Evolutionary conservation across 2,888 invertebrate genomes (phyloP), one percentile per base, ranked within the genome.

Genomic region (Chorisops tibialis): DNA sequence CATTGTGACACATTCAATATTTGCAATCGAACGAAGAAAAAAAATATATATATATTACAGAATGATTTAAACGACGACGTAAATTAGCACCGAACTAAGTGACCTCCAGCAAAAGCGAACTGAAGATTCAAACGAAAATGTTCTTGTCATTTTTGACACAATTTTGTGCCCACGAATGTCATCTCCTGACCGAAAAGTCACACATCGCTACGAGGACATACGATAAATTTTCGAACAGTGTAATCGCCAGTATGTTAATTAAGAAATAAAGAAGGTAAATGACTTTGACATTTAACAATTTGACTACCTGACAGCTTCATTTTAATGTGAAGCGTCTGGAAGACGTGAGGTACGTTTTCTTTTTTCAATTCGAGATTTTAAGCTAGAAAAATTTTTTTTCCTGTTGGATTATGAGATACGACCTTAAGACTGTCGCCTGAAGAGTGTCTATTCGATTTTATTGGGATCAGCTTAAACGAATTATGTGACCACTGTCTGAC

Each of bases 301-400:
- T 60, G 64, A 64, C 64, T 64, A 60, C 62, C 60, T 64, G 64
- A 64, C 60, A 60, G 47, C 43, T 16, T 56, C 35, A 45, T 43
- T 16, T 43, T 39, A 56, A 56, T 45, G 22, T 30, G 45, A 56
- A 56, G 43, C 43, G 56, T 56, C 43, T 56, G 30, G 30, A 45
- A 56, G 43, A 56, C 56, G 24, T 56, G 56, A 56, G 43, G 45
- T 30, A 43, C 35, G 56, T 56, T 50, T 16, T 30, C 1, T 30
- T 30, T 30, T 30, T 30, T 30, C 2, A 30, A 7, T 30, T 24
- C 24, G 24, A 24, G 4, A 24, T 24, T 24, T 30, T 30, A 2
- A 2, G 30, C 30, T 30, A 30, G 30, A 30, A 30, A 30, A 9
- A 9, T 9, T 30, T 5, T 30, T 30, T 30, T 2, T 30, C 9